Evolutionary conservation across 2,113 vertebrate genomes (phyloP), one percentile per base, ranked within the genome.

Genomic region (Caranx melampygus): DNA sequence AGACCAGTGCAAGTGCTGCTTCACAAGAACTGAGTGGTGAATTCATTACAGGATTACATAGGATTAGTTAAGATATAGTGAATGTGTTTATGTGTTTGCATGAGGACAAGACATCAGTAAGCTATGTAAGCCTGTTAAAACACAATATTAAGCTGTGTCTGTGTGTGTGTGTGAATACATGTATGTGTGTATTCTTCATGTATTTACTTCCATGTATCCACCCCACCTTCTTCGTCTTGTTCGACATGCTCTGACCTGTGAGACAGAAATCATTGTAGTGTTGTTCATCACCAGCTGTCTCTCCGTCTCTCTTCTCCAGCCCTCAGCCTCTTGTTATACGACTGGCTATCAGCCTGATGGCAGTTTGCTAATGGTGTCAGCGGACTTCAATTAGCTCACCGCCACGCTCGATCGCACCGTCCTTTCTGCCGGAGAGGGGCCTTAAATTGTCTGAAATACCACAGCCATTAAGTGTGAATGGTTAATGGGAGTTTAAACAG

Each of bases 321-420:
- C 65, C 26, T 80, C 72, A 72, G 77, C 63, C 61, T 66, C 88
- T 86, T 70, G 82, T 92, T 90, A 88, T 72, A 87, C 51, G 64
- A 77, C 82, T 75, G 71, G 82, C 85, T 89, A 86, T 90, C 83
- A 82, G 81, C 77, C 85, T 52, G 80, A 87, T 81, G 88, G 84
- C 91, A 82, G 79, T 87, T 80, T 73, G 78, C 80, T 92, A 93
- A 93, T 92, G 87, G 86, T 89, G 87, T 91, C 92, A 88, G 87
- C 7, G 88, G 88, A 88, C 89, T 91, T 92, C 88, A 90, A 92
- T 93, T 92, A 92, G 90, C 79, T 88, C 71, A 66, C 58, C 3
- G 66, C 76, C 81, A 84, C 54, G 76, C 89, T 87, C 66, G 12
- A 74, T 68, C 37, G 83, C 85, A 44, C 80, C 35, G 58, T 87